A percentile compares a stretch with the other conserved stretches of the same genome.
Conservation (phyloP, 1,140 invertebrate genomes). For the Aphaenogaster ashmeadi region DNA sequence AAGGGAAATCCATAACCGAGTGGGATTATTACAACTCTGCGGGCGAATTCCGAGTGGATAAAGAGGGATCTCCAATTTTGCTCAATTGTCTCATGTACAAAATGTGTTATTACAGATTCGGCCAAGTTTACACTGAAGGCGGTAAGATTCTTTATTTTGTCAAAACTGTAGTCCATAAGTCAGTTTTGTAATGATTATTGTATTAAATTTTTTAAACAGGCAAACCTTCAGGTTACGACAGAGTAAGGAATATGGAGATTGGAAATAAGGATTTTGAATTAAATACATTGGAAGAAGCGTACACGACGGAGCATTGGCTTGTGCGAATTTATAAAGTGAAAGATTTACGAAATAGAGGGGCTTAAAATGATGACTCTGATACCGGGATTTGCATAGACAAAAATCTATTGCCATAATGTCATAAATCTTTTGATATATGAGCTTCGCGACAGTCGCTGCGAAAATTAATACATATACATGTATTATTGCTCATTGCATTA, state of each 20-base stretch:
- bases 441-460: constrained; percentile 39
- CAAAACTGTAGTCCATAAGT: neutral
- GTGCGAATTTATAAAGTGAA: constrained; percentile 98
- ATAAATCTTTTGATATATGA: constrained; percentile 58
- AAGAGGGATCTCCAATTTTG: constrained; percentile 94
- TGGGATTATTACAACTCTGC: constrained; percentile 98
- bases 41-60: constrained; percentile 98
- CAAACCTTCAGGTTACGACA: constrained; percentile 96
- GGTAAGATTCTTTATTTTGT: constrained; percentile 87
- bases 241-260: constrained; percentile 96
- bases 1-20: constrained; percentile 98
- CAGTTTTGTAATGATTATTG: neutral
- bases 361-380: constrained; percentile 68
- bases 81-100: constrained; percentile 99
- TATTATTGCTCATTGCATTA: constrained; percentile 13
- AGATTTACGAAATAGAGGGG: constrained; percentile 94
- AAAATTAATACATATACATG: constrained; percentile 4
- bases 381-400: constrained; percentile 4
- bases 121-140: constrained; percentile 97
- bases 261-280: constrained; percentile 98
- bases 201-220: constrained; percentile 84
- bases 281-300: constrained; percentile 97
- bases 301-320: constrained; percentile 98
- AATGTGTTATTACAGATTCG: constrained; percentile 98
- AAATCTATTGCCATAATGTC: constrained; percentile 44